These are phyloP conservation scores for Panzeria rudis DNA, from an alignment of 2,888 invertebrate genomes.

Conservation along the genomic window DNA sequence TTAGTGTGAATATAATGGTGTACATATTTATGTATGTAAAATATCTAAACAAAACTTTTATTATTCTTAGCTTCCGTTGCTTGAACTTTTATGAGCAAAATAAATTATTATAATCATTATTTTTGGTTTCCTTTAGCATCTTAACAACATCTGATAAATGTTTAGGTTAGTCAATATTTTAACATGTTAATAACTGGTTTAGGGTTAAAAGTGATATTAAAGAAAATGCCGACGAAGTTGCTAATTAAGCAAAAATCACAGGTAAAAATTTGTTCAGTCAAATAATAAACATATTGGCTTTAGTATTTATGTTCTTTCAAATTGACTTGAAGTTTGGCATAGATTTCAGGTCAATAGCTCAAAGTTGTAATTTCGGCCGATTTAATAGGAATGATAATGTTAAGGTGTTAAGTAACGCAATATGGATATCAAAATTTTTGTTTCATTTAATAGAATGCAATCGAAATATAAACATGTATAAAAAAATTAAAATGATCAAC, in stretches of 20 bases:
- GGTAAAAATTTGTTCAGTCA: background rate
- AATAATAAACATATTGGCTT: background rate
- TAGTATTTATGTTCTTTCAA: background rate
- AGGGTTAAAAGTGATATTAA: background rate
- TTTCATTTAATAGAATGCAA: background rate
- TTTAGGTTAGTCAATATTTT: slow-evolving; percentile 26
- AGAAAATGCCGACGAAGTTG: background rate
- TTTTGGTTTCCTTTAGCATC: slow-evolving; percentile 16
- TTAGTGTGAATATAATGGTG: background rate
- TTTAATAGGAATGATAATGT: slow-evolving; percentile 1
- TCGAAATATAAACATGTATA: background rate
- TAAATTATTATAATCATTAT: slow-evolving; percentile 53
- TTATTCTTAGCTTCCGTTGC: slow-evolving; percentile 50
- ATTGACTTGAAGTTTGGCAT: background rate
- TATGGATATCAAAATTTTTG: slow-evolving; percentile 29
- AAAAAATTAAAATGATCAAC: too few relatives aligned
- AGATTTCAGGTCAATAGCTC: background rate
- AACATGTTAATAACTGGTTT: slow-evolving; percentile 43
- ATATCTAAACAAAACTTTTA: slow-evolving; percentile 40
- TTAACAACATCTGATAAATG: slow-evolving; percentile 29
- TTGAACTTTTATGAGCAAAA: slow-evolving; percentile 43
- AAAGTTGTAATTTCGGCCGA: background rate
- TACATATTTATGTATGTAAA: background rate
- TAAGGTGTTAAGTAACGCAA: background rate
- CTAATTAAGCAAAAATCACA: background rate